phyloP scores from a whole-genome alignment of 2,888 invertebrate genomes.

The Therioaphis trifolii region DNA sequence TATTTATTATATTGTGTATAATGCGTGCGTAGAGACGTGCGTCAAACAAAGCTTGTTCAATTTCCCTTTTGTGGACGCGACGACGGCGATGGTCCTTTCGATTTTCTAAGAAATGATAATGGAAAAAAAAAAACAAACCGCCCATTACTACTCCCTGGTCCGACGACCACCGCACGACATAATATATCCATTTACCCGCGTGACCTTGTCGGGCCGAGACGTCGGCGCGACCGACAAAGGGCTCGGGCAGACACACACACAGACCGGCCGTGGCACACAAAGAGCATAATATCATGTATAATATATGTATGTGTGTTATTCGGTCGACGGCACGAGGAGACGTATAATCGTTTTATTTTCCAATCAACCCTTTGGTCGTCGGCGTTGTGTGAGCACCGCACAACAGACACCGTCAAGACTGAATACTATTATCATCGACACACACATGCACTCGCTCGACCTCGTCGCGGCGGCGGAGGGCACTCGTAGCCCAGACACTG shows the following conservation, averaged over 20 bases:
- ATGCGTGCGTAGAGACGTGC: too few relatives aligned
- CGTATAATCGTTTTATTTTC: constrained; percentile 6
- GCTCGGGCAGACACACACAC: background rate
- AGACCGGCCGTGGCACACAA: too few relatives aligned
- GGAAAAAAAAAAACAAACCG: constrained; percentile 40
- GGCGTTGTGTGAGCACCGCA: too few relatives aligned
- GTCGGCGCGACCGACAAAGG: constrained; percentile 49
- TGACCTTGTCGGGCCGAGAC: constrained; percentile 37
- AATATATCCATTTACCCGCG: constrained; percentile 12
- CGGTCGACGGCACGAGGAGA: constrained; percentile 28
- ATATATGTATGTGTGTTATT: too few relatives aligned
- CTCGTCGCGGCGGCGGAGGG: too few relatives aligned
- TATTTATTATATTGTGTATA: background rate
- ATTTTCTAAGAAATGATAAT: too few relatives aligned
- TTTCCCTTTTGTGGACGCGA: constrained; percentile 19
- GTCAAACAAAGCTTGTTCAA: background rate
- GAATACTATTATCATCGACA: too few relatives aligned
- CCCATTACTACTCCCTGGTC: constrained; percentile 12
- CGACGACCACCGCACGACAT: background rate
- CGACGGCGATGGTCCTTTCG: constrained; percentile 28
- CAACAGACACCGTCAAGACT: too few relatives aligned
- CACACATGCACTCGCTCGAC: too few relatives aligned
- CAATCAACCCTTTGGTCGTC: constrained; percentile 3
- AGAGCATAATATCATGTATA: background rate
- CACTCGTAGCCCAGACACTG: too few relatives aligned